Conservation (phyloP, 2,113 vertebrate genomes). For the Tauraco erythrolophus region DNA sequence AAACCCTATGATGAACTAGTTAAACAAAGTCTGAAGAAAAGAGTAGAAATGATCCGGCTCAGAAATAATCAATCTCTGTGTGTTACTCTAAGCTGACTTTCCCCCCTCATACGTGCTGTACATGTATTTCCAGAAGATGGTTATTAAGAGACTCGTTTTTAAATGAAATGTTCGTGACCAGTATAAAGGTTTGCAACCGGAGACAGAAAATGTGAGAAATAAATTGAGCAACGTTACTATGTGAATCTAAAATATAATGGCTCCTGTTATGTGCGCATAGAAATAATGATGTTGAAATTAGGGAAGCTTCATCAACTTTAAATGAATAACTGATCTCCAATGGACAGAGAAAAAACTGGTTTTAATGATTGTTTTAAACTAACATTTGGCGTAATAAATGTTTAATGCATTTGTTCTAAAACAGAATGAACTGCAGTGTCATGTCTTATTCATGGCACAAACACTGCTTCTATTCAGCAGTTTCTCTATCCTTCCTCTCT, state of each 20-base stretch:
- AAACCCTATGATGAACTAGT: neutral
- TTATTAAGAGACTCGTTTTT: constrained; percentile 29
- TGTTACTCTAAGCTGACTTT: constrained; percentile 2
- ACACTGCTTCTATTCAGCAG: neutral
- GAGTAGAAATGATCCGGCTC: neutral
- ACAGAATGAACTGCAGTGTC: constrained; percentile 5
- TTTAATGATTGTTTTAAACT: constrained; percentile 65
- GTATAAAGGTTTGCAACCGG: constrained; percentile 39
- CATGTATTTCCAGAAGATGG: constrained; percentile 28
- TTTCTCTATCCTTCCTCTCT: constrained; percentile 24
- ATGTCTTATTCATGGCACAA: neutral
- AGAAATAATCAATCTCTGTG: constrained; percentile 25
- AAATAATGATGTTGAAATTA: constrained; percentile 69
- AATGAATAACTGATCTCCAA: constrained; percentile 33
- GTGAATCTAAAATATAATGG: constrained; percentile 46
- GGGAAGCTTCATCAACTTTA: constrained; percentile 61
- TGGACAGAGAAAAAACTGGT: constrained; percentile 48
- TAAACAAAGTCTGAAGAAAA: constrained; percentile 31
- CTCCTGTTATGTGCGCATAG: neutral
- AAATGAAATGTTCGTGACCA: neutral
- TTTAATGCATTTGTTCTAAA: constrained; percentile 45
- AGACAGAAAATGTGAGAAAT: constrained; percentile 26
- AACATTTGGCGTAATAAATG: constrained; percentile 61
- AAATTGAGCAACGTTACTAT: neutral
- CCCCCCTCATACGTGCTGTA: neutral